phyloP scores from a whole-genome alignment of 2,888 invertebrate species.

The Nasonovia ribisnigri region DNA sequence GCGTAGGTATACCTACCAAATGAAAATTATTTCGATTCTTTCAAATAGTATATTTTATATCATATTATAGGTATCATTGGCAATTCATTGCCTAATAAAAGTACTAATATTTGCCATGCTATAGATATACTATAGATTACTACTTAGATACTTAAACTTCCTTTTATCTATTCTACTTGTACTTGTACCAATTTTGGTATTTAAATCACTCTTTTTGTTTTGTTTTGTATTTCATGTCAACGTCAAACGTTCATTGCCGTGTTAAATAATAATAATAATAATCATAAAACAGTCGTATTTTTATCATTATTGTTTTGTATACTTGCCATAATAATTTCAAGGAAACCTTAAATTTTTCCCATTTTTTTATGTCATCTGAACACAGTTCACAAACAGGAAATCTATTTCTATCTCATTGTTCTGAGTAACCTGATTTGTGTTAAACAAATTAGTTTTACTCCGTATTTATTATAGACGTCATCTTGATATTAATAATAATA shows the following conservation, averaged over 20 bases:
- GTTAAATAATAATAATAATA: not conserved
- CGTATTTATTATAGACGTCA: not conserved
- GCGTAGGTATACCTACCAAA: not conserved
- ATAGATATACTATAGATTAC: too few species aligned
- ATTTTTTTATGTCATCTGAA: not conserved
- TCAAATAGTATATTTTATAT: not conserved
- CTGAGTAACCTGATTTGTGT: not conserved
- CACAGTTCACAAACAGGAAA: not conserved
- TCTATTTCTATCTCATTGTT: not conserved
- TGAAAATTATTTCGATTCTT: not conserved
- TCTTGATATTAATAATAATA: not conserved
- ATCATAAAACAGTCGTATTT: not conserved
- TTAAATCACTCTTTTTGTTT: not conserved
- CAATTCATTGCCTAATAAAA: too few species aligned
- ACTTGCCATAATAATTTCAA: not conserved
- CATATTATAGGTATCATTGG: not conserved
- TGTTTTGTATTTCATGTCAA: not conserved
- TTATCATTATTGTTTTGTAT: not conserved
- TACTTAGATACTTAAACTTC: not conserved
- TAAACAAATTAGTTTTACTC: not conserved
- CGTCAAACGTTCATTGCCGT: not conserved
- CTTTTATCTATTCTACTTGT: not conserved
- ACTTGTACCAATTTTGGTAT: not conserved
- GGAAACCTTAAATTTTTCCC: not conserved
- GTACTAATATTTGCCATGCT: not conserved